Conservation (phyloP, 2,113 vertebrate genomes). For the Steatornis caripensis region DNA sequence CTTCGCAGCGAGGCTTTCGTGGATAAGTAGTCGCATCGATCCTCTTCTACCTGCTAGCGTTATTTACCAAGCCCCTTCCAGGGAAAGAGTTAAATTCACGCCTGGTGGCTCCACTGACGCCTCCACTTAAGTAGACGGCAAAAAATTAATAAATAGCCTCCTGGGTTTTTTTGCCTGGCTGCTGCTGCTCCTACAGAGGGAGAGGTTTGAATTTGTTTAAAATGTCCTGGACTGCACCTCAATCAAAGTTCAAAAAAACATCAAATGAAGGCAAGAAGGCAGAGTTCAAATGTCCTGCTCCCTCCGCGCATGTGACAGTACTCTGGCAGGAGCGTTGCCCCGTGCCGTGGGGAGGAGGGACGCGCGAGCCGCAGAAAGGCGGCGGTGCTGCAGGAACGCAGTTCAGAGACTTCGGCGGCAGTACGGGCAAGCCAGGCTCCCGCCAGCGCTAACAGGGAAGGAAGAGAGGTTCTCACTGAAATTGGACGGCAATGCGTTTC, state of each 20-base stretch:
- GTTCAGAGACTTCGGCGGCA: not conserved
- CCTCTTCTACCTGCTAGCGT: not conserved
- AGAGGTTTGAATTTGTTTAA: not conserved
- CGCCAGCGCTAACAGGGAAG: not conserved
- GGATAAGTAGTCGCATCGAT: not conserved
- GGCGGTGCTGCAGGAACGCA: not conserved
- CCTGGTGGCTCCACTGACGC: not conserved
- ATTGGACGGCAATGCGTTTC: not conserved
- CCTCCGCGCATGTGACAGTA: not conserved
- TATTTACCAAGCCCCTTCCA: not conserved
- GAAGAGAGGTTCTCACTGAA: not conserved
- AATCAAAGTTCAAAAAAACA: not conserved
- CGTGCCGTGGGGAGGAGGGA: not conserved
- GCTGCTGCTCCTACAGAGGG: not conserved
- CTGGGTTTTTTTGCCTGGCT: not conserved
- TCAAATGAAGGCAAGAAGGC: not conserved
- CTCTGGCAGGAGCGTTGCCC: fast-evolving
- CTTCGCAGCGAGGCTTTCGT: not conserved
- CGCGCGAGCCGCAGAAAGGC: fast-evolving
- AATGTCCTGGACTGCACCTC: not conserved
- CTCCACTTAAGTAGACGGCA: not conserved
- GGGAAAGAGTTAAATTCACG: not conserved
- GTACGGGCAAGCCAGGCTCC: fast-evolving
- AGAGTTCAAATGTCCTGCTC: not conserved
- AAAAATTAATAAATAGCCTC: not conserved